Evolutionary conservation across 23 tunicate genomes (phyloP).

Genomic region (Trididemnum miniatum): DNA sequence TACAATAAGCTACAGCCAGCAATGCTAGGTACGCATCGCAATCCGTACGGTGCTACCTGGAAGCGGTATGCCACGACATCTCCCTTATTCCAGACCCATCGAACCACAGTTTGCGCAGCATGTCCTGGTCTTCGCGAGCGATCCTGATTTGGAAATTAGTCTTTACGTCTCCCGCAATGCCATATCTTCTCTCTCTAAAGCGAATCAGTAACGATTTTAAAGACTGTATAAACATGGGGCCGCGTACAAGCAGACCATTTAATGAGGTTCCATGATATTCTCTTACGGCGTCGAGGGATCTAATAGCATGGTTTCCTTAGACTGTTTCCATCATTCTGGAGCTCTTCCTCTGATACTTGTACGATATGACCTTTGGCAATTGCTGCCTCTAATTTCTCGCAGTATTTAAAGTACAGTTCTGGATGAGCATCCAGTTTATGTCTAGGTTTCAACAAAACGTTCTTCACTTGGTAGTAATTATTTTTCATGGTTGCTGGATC

Average conservation of each 20-base stretch:
- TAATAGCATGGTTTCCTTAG: not conserved
- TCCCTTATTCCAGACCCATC: not conserved
- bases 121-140: not conserved
- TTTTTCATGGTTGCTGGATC: too few species aligned
- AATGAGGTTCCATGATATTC: not conserved
- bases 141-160: not conserved
- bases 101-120: not conserved
- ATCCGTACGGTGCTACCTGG: not conserved
- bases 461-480: too few species aligned
- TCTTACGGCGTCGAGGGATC: not conserved
- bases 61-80: not conserved
- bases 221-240: not conserved
- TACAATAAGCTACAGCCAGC: constrained; percentile 1
- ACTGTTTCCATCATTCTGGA: not conserved
- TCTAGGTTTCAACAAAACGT: too few species aligned
- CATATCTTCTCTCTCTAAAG: not conserved
- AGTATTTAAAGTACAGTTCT: too few species aligned
- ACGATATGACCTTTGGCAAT: constrained; percentile 8
- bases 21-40: not conserved
- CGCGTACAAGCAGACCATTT: not conserved
- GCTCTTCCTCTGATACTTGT: not conserved
- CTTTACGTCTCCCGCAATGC: not conserved
- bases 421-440: too few species aligned
- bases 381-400: not conserved
- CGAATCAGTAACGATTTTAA: not conserved